Conservation (phyloP, 2,888 invertebrate species). For the Watsonalla cultraria region DNA sequence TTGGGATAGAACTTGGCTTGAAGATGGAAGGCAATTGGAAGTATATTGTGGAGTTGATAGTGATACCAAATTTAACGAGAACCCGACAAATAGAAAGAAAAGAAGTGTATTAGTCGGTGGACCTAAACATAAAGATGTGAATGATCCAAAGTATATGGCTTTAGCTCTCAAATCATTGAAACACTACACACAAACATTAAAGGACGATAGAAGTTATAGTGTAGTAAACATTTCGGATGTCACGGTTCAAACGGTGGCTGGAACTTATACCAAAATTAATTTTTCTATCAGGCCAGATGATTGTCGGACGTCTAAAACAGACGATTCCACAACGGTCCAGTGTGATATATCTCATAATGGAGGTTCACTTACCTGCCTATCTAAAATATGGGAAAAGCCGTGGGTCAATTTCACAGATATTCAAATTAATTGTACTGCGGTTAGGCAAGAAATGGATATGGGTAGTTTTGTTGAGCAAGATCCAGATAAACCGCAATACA, state of each 20-base stretch:
- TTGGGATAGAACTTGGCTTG: conserved; percentile 80
- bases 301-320: conserved; percentile 31
- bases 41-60: conserved; percentile 39
- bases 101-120: conserved; percentile 21
- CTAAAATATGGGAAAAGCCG: conserved; percentile 21
- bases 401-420: conserved; percentile 24
- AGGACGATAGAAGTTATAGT: conserved; percentile 16
- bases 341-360: conserved; percentile 20
- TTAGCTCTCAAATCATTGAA: conserved; percentile 35
- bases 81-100: conserved; percentile 16
- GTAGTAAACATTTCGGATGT: conserved; percentile 51
- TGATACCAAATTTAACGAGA: conserved; percentile 9
- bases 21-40: conserved; percentile 58
- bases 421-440: conserved; percentile 21
- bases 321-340: conserved; percentile 5
- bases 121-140: conserved; percentile 12
- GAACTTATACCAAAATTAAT: conserved; percentile 68
- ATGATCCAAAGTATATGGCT: conserved; percentile 21
- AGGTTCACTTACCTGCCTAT: conserved; percentile 25
- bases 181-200: conserved; percentile 26
- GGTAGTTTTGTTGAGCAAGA: conserved; percentile 15
- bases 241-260: conserved; percentile 65
- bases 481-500: conserved; percentile 20
- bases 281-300: conserved; percentile 71
- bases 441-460: conserved; percentile 9